These are phyloP conservation scores for Diadumene lineata DNA, from an alignment of 92 coral and sea anemone genomes.

Conservation along the genomic window DNA sequence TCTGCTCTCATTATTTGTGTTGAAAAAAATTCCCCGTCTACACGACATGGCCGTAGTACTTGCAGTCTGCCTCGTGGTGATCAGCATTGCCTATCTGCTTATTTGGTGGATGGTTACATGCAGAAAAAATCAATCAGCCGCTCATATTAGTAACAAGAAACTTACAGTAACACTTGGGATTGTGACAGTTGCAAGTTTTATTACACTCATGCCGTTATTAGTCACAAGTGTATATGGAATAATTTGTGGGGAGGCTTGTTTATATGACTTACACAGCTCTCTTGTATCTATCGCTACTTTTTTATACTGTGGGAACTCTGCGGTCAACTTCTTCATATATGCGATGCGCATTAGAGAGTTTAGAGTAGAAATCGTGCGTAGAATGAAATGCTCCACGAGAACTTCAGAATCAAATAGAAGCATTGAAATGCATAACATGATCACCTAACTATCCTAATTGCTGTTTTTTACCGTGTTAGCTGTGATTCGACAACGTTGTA, in stretches of 20 bases:
- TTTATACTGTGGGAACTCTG: constrained; percentile 1
- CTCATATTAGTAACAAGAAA: background rate
- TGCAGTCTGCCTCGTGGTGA: background rate
- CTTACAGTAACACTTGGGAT: background rate
- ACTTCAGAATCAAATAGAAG: background rate
- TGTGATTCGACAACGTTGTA: no score
- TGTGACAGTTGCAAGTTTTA: background rate
- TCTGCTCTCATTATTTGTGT: background rate
- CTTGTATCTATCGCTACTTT: background rate
- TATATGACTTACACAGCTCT: background rate
- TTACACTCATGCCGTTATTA: background rate
- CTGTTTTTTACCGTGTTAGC: no score
- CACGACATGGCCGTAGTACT: background rate
- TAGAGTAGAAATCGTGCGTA: background rate
- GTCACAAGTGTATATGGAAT: background rate
- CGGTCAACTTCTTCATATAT: background rate
- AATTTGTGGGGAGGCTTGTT: background rate
- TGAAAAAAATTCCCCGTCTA: background rate
- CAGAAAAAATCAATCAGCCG: background rate
- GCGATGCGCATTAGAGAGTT: background rate
- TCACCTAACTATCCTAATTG: no score
- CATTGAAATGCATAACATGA: background rate
- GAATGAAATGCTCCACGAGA: background rate
- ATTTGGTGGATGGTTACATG: background rate
- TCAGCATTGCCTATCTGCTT: background rate